A percentile compares a stretch with the other conserved stretches of the same genome.
phyloP scores from a whole-genome alignment of 2,888 invertebrate genomes.

The Tryphoninae sp. region DNA sequence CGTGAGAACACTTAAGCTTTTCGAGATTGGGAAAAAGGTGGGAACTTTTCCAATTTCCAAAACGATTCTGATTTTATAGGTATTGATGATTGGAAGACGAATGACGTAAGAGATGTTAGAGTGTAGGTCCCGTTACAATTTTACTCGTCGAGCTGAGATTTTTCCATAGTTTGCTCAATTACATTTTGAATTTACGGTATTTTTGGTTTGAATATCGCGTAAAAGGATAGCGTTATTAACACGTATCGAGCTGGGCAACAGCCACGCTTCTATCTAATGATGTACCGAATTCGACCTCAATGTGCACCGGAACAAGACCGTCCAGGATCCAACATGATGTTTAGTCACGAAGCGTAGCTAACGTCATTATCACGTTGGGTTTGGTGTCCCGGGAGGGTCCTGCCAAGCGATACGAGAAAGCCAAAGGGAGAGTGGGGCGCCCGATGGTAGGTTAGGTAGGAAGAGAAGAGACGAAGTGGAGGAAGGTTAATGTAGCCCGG shows the following conservation, averaged over 20 bases:
- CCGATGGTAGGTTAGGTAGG: not conserved
- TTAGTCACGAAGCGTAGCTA: constrained; percentile 15
- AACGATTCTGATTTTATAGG: not conserved
- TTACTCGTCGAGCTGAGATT: not conserved
- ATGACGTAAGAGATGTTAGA: too few relatives aligned
- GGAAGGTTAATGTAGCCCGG: not conserved
- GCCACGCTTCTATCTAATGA: not conserved
- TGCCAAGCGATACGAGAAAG: constrained; percentile 9
- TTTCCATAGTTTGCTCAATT: too few relatives aligned
- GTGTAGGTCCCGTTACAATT: too few relatives aligned
- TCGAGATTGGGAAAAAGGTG: not conserved
- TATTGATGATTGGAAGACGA: not conserved
- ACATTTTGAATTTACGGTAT: not conserved
- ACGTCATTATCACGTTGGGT: constrained; percentile 10
- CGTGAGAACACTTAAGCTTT: not conserved
- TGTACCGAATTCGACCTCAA: not conserved
- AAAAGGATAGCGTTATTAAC: not conserved
- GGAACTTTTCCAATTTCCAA: not conserved
- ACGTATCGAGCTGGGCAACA: not conserved
- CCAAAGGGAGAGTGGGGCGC: not conserved
- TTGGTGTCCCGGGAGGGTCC: constrained; percentile 7
- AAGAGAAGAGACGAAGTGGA: not conserved
- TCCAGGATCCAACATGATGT: constrained; percentile 10
- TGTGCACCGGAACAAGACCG: not conserved
- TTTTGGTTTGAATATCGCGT: not conserved